Base-by-base conservation (phyloP, 2,113 vertebrate genomes). In the Clupea harengus region DNA sequence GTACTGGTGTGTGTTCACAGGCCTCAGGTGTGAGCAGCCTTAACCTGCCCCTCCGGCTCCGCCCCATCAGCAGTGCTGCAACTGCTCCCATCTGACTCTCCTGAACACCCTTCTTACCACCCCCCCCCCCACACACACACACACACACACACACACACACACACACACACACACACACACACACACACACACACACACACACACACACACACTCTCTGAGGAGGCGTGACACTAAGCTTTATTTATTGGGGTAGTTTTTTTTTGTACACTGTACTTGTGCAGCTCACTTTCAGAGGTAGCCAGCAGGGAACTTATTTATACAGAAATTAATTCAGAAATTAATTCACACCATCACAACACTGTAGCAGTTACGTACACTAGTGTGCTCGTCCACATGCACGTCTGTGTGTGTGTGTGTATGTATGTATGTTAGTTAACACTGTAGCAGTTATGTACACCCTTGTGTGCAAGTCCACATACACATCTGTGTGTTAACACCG, bases 191-290 rank as follows among this genome's bases (percentile, higher is more conserved):
- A n/a, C n/a, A 2, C 50, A 1, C 11, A 0, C 15, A 3, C 13
- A 13, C 17, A 4, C 17, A 18, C 15, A 13, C 52, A 13, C 15
- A 17, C 52, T 2, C 52, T 1, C 2, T 15, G 3, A 4, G 17
- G 64, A 72, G n/a, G n/a, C 1, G 64, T 90, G 87, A 88, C 92
- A 93, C 85, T 94, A 94, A 92, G 92, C 93, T 96, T 95, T 96
- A 94, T 96, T 94, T 95, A 93, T 94, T 96, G 93, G 87, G 91
- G 89, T 91, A 91, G 89, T 83, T 72, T 49, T 83, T 87, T 91
- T 91, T 49, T 85, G 85, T 91, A 91, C 93, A 72, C n/a, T 28
- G 57, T n/a, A 64, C 92, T 92, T 92, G 92, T 93, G 84, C 89
- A 93, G 85, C 60, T 87, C 50, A 54, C 49, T 84, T 22, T 67